Base-by-base conservation (phyloP, 2,113 vertebrate species). In the Urocolius indicus region DNA sequence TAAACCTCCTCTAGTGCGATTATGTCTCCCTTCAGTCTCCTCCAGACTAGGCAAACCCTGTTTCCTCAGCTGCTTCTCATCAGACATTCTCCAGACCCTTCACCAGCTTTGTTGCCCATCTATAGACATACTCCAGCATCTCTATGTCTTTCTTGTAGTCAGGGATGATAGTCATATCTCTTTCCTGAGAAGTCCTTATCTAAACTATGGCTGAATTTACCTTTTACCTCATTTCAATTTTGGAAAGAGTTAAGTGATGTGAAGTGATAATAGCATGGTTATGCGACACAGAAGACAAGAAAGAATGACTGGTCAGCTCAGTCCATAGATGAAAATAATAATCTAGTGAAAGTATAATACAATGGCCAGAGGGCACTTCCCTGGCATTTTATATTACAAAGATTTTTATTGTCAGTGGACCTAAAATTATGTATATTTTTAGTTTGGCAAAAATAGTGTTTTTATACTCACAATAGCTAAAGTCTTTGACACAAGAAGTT, bases 231-330 rank as follows among this genome's bases (percentile, higher is more conserved):
- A 9, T 46, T 78, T 78, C 72, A 16, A 26, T 57, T 78, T 67
- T 46, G 22, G 26, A 75, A 87, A 71, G 57, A 0, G 0, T 43
- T 43, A 55, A 29, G n/a, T 0, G 0, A 45, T 7, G 4, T 30
- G 6, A 32, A 46, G 21, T 66, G 36, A 52, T 49, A 59, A 58
- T 11, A 32, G 6, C 17, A n/a, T 10, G 9, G 19, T 24, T 68
- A 65, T 3, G 10, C 5, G 41, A 52, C 36, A 77, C 16, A 0
- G 2, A 85, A 51, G 32, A 38, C 11, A 65, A 68, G 24, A 82
- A 78, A 48, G 20, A 46, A 45, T 2, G 51, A 24, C 12, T 76
- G 45, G 14, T 41, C 43, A 75, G 43, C 36, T 66, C 51, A 93
- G 20, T 6, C 48, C 5, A 34, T 2, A 59, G 18, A 67, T 46